phyloP scores from a whole-genome alignment of 2,797 vertebrate species.

The Kryptopterus vitreolus region DNA sequence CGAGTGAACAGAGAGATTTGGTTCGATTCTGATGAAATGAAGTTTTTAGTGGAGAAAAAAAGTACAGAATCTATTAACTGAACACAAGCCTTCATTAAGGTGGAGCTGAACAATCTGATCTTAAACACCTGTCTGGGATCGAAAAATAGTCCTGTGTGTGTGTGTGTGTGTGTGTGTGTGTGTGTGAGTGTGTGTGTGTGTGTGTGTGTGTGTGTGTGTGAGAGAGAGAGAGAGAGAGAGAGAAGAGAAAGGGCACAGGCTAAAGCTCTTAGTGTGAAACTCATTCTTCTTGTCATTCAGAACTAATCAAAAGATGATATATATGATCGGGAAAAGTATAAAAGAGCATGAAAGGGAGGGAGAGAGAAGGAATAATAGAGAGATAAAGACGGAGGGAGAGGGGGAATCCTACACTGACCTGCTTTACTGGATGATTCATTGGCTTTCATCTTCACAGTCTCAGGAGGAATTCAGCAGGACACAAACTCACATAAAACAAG shows the following conservation, averaged over 20 bases:
- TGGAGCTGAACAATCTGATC: neutral
- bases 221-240: too few species aligned
- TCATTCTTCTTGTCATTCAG: constrained; percentile 1
- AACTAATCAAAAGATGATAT: neutral
- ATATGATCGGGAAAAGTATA: neutral
- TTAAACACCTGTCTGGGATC: neutral
- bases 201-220: neutral
- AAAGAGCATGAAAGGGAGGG: neutral
- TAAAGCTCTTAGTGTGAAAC: neutral
- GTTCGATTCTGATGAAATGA: neutral
- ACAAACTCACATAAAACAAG: constrained; percentile 24
- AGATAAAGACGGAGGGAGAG: neutral
- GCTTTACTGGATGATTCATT: constrained; percentile 30
- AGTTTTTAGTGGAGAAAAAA: too few species aligned
- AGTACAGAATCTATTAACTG: neutral
- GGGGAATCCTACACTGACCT: constrained; percentile 15
- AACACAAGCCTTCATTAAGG: constrained; percentile 6
- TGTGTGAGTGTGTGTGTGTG: constrained; percentile 2
- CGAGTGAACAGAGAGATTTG: too few species aligned
- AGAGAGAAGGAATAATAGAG: neutral
- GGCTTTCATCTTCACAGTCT: constrained; percentile 23
- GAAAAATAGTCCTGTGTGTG: neutral
- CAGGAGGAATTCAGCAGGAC: constrained; percentile 15
- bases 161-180: constrained; percentile 9
- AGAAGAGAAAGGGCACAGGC: neutral